Evolutionary conservation across 2,888 invertebrate genomes (phyloP).

Genomic region (Apotomis betuletana): DNA sequence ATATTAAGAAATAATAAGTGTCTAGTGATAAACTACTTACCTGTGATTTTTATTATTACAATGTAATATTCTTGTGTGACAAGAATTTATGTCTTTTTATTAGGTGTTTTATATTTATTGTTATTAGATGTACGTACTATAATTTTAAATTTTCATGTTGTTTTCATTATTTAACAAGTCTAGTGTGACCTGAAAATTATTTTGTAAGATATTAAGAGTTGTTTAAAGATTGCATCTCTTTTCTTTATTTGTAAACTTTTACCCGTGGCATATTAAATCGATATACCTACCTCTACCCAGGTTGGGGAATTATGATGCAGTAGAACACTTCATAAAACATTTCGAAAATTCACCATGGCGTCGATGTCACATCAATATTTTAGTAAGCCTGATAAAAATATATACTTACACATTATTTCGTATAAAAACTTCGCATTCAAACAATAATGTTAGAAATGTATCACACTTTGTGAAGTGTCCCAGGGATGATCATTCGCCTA

Average conservation of each 20-base stretch:
- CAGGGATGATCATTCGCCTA: no score
- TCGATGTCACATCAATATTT: no score
- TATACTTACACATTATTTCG: no score
- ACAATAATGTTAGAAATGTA: no score
- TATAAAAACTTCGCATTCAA: no score
- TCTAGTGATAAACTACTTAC: slow-evolving; percentile 75
- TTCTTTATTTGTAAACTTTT: background rate
- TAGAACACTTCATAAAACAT: no score
- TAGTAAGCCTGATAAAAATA: no score
- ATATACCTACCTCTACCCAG: no score
- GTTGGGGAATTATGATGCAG: no score
- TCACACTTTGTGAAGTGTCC: no score
- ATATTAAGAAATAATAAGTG: slow-evolving; percentile 54
- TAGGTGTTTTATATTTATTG: slow-evolving; percentile 56
- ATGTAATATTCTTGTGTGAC: slow-evolving; percentile 74
- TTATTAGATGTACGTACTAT: slow-evolving; percentile 29
- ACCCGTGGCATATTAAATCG: background rate
- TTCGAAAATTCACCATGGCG: no score
- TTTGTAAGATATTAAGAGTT: slow-evolving; percentile 1
- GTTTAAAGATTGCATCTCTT: background rate
- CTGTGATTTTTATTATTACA: slow-evolving; percentile 76
- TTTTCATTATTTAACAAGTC: slow-evolving; percentile 11
- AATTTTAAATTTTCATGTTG: slow-evolving; percentile 14
- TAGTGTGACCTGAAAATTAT: slow-evolving; percentile 18
- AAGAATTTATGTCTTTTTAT: slow-evolving; percentile 61